These are phyloP conservation scores for Capricornis sumatraensis DNA, from an alignment of 2,113 vertebrate species.

Conservation along the genomic window DNA sequence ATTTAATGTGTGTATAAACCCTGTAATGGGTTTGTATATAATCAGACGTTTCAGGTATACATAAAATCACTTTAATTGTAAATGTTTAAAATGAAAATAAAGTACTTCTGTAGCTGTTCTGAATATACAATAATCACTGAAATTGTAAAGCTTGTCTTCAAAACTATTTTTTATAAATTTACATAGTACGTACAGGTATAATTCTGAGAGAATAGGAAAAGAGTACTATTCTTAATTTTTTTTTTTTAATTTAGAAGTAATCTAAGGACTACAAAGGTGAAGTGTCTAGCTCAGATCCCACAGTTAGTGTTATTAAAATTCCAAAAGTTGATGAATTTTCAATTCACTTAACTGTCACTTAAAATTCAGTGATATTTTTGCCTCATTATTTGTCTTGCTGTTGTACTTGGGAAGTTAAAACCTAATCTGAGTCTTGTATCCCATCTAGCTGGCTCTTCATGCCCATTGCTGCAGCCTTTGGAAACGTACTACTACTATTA, in stretches of 20 bases:
- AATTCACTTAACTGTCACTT: background rate
- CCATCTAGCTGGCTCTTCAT: background rate
- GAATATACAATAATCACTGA: conserved; percentile 64
- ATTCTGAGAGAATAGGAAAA: conserved; percentile 38
- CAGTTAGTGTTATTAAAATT: background rate
- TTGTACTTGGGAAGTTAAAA: background rate
- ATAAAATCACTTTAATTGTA: conserved; percentile 68
- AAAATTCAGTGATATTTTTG: background rate
- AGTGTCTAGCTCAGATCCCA: background rate
- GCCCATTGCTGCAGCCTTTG: background rate
- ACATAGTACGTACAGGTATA: conserved; percentile 41
- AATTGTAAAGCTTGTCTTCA: conserved; percentile 66
- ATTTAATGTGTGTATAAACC: conserved; percentile 74
- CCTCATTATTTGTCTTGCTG: background rate
- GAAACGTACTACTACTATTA: background rate
- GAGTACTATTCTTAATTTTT: background rate
- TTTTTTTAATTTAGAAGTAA: background rate
- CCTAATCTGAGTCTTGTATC: background rate
- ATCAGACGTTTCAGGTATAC: conserved; percentile 59
- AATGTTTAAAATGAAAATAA: conserved; percentile 74
- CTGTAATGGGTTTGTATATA: conserved; percentile 70
- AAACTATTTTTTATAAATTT: conserved; percentile 66
- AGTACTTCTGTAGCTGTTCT: conserved; percentile 58
- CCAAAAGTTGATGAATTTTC: background rate
- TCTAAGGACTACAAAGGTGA: background rate